These are phyloP conservation scores for Vandiemenella viatica DNA, from an alignment of 2,888 invertebrate genomes.

Conservation along the genomic window DNA sequence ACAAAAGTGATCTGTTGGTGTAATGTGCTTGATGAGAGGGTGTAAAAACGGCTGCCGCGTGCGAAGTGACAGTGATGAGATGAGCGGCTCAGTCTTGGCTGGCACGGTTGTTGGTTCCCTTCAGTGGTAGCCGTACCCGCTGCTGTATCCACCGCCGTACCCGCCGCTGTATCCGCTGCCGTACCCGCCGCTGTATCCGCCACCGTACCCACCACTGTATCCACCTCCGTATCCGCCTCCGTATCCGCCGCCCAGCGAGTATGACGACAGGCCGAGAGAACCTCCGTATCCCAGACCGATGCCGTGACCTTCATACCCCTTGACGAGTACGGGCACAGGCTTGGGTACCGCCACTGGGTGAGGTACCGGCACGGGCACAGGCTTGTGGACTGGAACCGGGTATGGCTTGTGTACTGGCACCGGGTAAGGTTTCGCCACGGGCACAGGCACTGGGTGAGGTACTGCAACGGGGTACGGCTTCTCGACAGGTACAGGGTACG, in stretches of 20 bases:
- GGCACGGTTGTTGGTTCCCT: no score
- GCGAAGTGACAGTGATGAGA: no score
- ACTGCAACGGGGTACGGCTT: constrained; percentile 11
- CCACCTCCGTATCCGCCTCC: not conserved
- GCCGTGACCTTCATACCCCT: constrained; percentile 5
- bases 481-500: constrained; percentile 11
- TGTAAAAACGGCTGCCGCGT: no score
- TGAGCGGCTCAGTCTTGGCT: no score
- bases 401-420: constrained; percentile 38
- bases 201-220: not conserved
- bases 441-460: constrained; percentile 11
- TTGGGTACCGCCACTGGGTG: no score
- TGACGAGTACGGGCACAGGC: no score
- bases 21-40: no score
- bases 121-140: no score
- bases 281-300: not conserved
- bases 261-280: not conserved
- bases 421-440: constrained; percentile 28
- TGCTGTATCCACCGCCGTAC: no score
- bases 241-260: not conserved
- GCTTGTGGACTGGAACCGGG: constrained; percentile 59
- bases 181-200: not conserved
- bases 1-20: no score
- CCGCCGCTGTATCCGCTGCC: not conserved
- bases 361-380: constrained; percentile 33